A percentile compares a stretch with the other conserved stretches of the same genome.
Evolutionary conservation across 2,113 vertebrate species (phyloP).

Genomic region (Oryctolagus cuniculus): DNA sequence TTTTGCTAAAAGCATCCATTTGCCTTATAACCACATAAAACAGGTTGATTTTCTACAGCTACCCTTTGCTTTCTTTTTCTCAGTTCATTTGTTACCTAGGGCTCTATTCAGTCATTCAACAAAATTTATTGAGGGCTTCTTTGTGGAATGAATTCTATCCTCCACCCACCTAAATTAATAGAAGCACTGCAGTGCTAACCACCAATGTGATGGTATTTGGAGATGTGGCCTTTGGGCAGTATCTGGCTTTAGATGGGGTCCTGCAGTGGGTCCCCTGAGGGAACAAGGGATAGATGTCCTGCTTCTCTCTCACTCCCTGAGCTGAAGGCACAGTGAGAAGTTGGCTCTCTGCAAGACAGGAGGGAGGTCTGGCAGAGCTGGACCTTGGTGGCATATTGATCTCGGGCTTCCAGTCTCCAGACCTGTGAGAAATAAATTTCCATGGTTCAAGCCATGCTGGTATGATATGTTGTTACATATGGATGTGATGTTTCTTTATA

Average conservation of each 20-base stretch:
- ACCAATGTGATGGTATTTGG: background rate
- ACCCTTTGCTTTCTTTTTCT: background rate
- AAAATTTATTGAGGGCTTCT: background rate
- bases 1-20: background rate
- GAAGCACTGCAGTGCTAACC: background rate
- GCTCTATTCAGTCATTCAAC: background rate
- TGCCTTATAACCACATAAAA: conserved; percentile 6
- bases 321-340: background rate
- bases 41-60: background rate
- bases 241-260: background rate
- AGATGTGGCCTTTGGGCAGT: background rate
- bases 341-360: background rate
- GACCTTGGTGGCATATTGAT: too few species aligned
- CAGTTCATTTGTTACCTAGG: background rate
- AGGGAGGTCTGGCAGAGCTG: background rate
- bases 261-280: background rate
- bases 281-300: background rate
- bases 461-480: background rate
- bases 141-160: background rate
- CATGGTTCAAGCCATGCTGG: background rate
- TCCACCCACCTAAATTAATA: background rate
- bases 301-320: background rate
- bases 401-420: background rate
- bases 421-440: background rate
- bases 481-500: too few species aligned